phyloP scores from a whole-genome alignment of 2,113 vertebrate species.

The Callospermophilus lateralis region DNA sequence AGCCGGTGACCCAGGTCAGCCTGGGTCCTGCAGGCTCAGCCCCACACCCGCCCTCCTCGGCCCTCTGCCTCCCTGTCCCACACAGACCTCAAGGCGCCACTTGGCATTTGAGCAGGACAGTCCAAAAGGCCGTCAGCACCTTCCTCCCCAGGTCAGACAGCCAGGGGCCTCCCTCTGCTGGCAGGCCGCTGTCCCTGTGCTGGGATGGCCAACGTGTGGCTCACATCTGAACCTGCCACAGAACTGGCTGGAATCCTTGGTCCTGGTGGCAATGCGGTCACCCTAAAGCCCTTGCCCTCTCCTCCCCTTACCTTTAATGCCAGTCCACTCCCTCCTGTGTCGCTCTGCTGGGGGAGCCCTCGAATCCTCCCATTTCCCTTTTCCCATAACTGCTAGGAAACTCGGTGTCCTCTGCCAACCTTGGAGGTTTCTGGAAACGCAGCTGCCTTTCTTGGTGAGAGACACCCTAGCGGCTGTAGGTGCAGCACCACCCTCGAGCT shows the following conservation, averaged over 20 bases:
- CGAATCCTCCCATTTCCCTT: background rate
- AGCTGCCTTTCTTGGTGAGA: background rate
- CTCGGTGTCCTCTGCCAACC: background rate
- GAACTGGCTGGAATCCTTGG: rapidly evolving
- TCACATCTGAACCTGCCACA: background rate
- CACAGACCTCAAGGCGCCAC: no score
- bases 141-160: rapidly evolving
- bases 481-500: rapidly evolving
- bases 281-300: rapidly evolving
- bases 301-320: background rate
- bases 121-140: rapidly evolving
- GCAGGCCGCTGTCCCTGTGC: rapidly evolving
- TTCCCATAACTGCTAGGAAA: background rate
- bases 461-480: background rate
- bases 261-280: background rate
- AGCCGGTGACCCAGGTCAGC: background rate
- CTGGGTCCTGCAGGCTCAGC: background rate
- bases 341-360: background rate
- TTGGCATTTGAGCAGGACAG: background rate
- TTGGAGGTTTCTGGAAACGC: background rate
- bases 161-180: background rate
- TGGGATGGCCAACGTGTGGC: rapidly evolving
- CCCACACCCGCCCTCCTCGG: rapidly evolving
- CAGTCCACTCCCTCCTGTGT: background rate
- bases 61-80: background rate